Base-by-base conservation (phyloP, 2,888 invertebrate species). In the Timema cristinae region DNA sequence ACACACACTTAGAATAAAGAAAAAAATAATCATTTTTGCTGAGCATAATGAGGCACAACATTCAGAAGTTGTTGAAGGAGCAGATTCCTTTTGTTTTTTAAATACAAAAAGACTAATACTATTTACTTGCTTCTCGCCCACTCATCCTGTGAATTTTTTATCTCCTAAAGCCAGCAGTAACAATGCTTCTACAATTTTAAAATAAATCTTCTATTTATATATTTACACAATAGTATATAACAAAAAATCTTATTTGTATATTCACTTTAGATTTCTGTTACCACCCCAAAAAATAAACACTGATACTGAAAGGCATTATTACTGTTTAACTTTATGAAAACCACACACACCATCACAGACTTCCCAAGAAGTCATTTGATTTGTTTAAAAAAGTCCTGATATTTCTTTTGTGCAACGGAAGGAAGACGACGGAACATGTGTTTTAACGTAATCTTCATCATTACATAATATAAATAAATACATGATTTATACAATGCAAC, bases 161-260 rank as follows among this genome's bases (percentile, higher is more conserved):
- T 11, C 56, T 68, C 61, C n/a, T 67, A 66, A 66, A 67, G 67
- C 61, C 69, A 71, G 66, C 52, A 70, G 59, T 71, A 71, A 75
- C 75, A 75, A 73, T 74, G 70, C 70, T 71, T 72, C 67, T 73
- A 73, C 50, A 71, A 11, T 71, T 69, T 68, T 68, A 71, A 73
- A 74, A 71, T 73, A 73, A 70, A 71, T 73, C 67, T 73, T 70
- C 66, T 75, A 71, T 73, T 73, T 73, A 73, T 72, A 72, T 73
- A 75, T 75, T 63, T 75, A 73, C 73, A 75, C 69, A 70, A 56
- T 72, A 47, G 32, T n/a, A 63, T 63, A 7, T 32, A 63, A 63
- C 63, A 63, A 63, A 47, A 63, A 32, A 32, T 32, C 32, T 32
- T 32, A 32, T 32, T 32, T 32, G 32, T 32, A 32, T 32, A 32